phyloP scores from a whole-genome alignment of 2,888 invertebrate genomes.

The Leuctra nigra region DNA sequence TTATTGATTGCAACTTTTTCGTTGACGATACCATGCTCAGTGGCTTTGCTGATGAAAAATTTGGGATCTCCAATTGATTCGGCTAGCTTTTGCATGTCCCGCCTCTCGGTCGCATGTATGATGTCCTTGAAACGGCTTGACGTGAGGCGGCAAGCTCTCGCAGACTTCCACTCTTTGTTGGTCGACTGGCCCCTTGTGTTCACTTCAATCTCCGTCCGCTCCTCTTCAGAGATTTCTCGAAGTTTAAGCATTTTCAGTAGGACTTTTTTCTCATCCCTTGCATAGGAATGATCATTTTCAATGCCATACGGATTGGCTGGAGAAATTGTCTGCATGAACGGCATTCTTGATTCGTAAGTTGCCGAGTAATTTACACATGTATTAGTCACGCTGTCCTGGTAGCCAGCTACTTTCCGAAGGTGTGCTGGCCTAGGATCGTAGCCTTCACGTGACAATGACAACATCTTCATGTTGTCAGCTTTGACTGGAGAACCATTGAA shows the following conservation, averaged over 20 bases:
- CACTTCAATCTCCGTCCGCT: not conserved
- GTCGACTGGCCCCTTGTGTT: not conserved
- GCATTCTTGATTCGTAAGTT: slow-evolving; percentile 16
- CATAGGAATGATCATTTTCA: slow-evolving; percentile 21
- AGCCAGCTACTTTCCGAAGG: not conserved
- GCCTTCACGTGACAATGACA: too few relatives aligned
- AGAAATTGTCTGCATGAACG: slow-evolving; percentile 13
- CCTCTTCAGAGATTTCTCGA: not conserved
- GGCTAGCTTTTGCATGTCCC: slow-evolving; percentile 9
- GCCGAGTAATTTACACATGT: slow-evolving; percentile 12
- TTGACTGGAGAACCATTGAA: slow-evolving; percentile 23
- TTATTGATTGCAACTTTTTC: slow-evolving; percentile 21
- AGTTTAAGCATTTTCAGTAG: not conserved
- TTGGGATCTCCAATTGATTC: not conserved
- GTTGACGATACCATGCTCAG: slow-evolving; percentile 24
- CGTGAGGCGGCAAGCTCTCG: not conserved
- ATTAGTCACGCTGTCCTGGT: slow-evolving; percentile 7
- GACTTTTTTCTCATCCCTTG: not conserved
- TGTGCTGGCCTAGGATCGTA: not conserved
- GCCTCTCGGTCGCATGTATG: not conserved
- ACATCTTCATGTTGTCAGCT: not conserved
- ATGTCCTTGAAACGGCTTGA: not conserved
- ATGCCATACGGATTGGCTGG: slow-evolving; percentile 21
- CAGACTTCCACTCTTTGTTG: not conserved
- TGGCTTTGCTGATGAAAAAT: slow-evolving; percentile 4